Evolutionary conservation across 2,113 vertebrate genomes (phyloP).

Genomic region (Alaudala cheleensis): DNA sequence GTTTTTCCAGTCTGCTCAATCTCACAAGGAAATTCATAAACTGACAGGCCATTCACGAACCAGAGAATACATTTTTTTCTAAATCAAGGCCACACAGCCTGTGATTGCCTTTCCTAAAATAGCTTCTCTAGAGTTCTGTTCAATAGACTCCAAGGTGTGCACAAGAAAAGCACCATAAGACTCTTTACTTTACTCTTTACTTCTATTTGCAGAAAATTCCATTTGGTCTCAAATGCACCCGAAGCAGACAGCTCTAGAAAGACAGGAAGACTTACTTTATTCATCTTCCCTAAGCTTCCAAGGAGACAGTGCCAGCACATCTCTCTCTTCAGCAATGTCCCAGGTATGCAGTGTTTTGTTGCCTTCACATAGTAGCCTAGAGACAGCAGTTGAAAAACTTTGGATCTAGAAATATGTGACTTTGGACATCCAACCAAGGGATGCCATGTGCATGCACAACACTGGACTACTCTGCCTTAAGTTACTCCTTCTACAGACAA

Average conservation of each 20-base stretch:
- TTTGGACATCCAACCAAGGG: not conserved
- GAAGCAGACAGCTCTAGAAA: slow-evolving; percentile 28
- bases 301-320: slow-evolving; percentile 54
- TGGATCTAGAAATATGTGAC: not conserved
- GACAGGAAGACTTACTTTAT: slow-evolving; percentile 29
- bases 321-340: slow-evolving; percentile 37
- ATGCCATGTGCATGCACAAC: not conserved
- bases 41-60: not conserved
- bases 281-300: slow-evolving; percentile 49
- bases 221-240: slow-evolving; percentile 63
- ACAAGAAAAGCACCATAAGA: not conserved
- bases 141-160: not conserved
- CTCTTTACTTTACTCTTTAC: not conserved
- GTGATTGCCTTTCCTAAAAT: not conserved
- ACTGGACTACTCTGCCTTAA: not conserved
- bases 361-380: not conserved
- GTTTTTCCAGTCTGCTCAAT: not conserved
- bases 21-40: not conserved
- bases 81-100: not conserved
- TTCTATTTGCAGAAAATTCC: slow-evolving; percentile 54
- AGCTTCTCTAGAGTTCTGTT: not conserved
- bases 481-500: not conserved
- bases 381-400: not conserved
- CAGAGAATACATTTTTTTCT: not conserved
- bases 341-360: slow-evolving; percentile 49